Conservation (phyloP, 2,113 vertebrate species). For the Xenopus tropicalis region DNA sequence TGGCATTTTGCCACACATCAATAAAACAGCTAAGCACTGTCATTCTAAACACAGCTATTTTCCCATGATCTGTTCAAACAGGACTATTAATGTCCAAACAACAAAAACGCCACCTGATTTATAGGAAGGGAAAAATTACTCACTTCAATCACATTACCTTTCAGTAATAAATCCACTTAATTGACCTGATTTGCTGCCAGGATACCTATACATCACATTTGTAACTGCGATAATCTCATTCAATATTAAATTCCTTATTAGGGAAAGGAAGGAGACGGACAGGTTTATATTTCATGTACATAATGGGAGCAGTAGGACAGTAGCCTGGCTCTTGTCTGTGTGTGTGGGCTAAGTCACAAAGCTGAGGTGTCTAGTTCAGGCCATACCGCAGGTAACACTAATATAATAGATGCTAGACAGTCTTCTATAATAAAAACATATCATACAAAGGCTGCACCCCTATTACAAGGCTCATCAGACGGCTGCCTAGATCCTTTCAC, state of each 20-base stretch:
- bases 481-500: neutral
- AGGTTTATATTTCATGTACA: slow-evolving; percentile 21
- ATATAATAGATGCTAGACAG: slow-evolving; percentile 14
- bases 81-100: no score
- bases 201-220: slow-evolving; percentile 18
- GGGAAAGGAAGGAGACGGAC: neutral
- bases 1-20: no score
- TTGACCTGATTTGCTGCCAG: slow-evolving; percentile 1
- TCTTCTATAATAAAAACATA: neutral
- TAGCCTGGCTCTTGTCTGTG: neutral
- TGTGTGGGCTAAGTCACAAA: neutral
- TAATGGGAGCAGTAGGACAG: slow-evolving; percentile 15
- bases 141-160: slow-evolving; percentile 6
- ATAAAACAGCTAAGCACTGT: no score
- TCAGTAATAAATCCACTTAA: slow-evolving; percentile 15
- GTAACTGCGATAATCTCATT: slow-evolving; percentile 30
- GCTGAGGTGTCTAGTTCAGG: neutral
- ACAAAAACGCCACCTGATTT: slow-evolving; percentile 19
- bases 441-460: slow-evolving; percentile 6
- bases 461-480: slow-evolving; percentile 36
- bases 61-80: no score
- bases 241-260: slow-evolving; percentile 38
- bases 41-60: no score
- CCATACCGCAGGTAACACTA: neutral
- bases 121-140: slow-evolving; percentile 6